Evolutionary conservation across 2,888 invertebrate genomes (phyloP).

Genomic region (Cephus pygmeus): DNA sequence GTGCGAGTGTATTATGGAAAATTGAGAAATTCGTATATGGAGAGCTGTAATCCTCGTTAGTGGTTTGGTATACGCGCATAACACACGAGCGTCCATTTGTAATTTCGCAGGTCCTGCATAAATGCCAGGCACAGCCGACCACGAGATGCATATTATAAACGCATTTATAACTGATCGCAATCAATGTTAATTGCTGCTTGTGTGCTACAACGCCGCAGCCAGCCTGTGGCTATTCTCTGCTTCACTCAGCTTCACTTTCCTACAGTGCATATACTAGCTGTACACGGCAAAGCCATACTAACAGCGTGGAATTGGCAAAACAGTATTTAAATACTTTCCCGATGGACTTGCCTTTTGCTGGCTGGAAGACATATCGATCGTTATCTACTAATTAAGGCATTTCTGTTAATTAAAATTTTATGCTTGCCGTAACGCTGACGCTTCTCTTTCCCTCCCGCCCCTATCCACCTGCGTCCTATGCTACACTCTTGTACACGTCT

Average conservation of each 20-base stretch:
- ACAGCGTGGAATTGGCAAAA: background rate
- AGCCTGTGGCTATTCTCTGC: conserved; percentile 20
- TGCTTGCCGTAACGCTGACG: conserved; percentile 28
- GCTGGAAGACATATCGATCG: conserved; percentile 31
- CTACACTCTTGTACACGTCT: background rate
- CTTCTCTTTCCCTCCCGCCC: background rate
- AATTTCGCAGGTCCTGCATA: conserved; percentile 34
- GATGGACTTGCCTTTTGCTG: conserved; percentile 20
- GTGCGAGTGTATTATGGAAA: background rate
- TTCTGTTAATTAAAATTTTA: conserved; percentile 52
- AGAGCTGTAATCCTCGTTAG: conserved; percentile 20
- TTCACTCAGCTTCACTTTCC: conserved; percentile 1
- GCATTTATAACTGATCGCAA: conserved; percentile 45
- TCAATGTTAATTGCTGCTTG: conserved; percentile 43
- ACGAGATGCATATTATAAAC: conserved; percentile 42
- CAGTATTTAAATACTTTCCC: conserved; percentile 26
- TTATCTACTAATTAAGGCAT: conserved; percentile 48
- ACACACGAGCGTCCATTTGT: conserved; percentile 27
- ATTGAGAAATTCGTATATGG: conserved; percentile 10
- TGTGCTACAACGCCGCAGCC: conserved; percentile 17
- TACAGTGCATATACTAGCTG: background rate
- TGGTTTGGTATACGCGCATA: conserved; percentile 13
- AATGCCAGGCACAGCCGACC: conserved; percentile 33
- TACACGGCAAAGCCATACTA: background rate
- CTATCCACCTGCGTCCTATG: background rate